phyloP scores from a whole-genome alignment of 2,113 vertebrate genomes.

The Genyomyrus donnyi region DNA sequence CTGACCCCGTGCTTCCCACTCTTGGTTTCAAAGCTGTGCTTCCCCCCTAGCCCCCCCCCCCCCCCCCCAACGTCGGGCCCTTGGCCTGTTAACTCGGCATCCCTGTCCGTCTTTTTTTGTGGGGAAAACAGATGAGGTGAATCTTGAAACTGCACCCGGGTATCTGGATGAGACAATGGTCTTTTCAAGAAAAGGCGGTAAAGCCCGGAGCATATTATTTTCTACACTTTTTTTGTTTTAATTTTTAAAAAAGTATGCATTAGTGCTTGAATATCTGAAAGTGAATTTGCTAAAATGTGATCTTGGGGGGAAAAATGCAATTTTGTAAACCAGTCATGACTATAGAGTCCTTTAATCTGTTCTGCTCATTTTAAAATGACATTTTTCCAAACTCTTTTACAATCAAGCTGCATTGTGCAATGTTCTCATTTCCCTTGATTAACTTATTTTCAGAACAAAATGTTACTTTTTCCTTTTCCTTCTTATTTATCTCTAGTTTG shows the following conservation, averaged over 20 bases:
- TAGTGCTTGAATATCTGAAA: background rate
- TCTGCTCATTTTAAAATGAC: background rate
- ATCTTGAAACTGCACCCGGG: background rate
- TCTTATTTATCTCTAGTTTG: background rate
- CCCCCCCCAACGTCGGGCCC: background rate
- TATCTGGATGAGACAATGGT: background rate
- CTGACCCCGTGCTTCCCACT: background rate
- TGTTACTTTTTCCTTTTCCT: background rate
- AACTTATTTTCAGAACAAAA: background rate
- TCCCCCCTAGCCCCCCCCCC: background rate
- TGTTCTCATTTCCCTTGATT: background rate
- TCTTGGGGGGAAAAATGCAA: background rate
- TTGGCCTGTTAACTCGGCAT: background rate
- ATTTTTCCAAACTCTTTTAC: background rate
- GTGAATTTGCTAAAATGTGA: background rate
- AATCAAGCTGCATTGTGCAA: background rate
- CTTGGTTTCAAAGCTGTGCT: background rate
- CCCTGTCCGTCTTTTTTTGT: background rate
- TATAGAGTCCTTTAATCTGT: background rate
- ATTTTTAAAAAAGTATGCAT: background rate
- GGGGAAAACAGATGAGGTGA: background rate
- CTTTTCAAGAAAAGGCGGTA: background rate
- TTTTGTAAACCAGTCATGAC: background rate
- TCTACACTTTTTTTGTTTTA: background rate
- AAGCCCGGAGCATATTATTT: background rate